A percentile compares a stretch with the other conserved stretches of the same genome.
phyloP scores from a whole-genome alignment of 1,140 invertebrate species.

The Achatina immaculata region DNA sequence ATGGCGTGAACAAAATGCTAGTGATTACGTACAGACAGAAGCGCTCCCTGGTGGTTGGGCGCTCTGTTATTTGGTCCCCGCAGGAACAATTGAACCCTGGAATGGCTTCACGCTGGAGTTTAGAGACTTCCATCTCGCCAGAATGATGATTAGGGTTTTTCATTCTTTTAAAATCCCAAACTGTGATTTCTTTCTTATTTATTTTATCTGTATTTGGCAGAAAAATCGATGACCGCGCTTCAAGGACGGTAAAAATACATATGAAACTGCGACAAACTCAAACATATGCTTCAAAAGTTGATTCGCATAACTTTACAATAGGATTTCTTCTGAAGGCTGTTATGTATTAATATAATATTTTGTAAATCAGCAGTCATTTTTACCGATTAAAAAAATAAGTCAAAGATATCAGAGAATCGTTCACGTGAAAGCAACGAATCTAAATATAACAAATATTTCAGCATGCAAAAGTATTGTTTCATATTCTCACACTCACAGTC shows the following conservation, averaged over 20 bases:
- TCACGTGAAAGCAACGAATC: too few species aligned
- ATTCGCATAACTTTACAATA: too few species aligned
- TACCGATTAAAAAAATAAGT: too few species aligned
- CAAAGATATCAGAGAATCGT: too few species aligned
- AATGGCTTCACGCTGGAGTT: constrained; percentile 27
- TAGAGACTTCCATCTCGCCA: constrained; percentile 5
- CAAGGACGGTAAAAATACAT: neutral
- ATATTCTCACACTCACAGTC: too few species aligned
- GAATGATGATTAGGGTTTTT: constrained; percentile 15
- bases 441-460: too few species aligned
- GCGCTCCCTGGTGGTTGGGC: neutral
- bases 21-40: constrained; percentile 14
- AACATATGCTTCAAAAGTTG: too few species aligned
- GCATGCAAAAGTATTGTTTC: too few species aligned
- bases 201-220: neutral
- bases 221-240: neutral
- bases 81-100: constrained; percentile 27
- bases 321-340: too few species aligned
- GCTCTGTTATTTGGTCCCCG: constrained; percentile 32
- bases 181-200: neutral
- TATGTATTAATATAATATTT: too few species aligned
- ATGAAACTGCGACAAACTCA: too few species aligned
- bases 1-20: constrained; percentile 26
- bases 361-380: too few species aligned
- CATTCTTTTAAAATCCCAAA: constrained; percentile 1